These are phyloP conservation scores for Oscarella lobularis DNA, from an alignment of 37 sponge, comb jelly and placozoan species.

Conservation along the genomic window DNA sequence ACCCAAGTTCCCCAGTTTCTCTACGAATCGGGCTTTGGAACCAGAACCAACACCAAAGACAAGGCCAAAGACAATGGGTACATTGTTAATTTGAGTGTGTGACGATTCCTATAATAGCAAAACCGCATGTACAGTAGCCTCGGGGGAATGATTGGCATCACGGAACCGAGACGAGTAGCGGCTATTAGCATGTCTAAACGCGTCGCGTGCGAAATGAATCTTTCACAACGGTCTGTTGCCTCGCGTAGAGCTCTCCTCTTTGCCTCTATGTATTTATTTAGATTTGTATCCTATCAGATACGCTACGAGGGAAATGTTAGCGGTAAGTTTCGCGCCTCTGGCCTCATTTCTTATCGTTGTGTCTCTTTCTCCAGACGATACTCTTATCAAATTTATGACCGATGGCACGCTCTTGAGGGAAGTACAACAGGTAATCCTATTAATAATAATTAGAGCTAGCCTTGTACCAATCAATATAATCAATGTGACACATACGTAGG, in stretches of 20 bases:
- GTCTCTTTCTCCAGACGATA: constrained; percentile 34
- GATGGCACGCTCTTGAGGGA: constrained; percentile 85
- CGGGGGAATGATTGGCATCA: constrained; percentile 56
- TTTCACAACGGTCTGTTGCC: constrained; percentile 21
- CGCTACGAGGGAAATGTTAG: constrained; percentile 74
- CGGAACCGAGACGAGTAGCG: constrained; percentile 90
- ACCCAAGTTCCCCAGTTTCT: constrained; percentile 97
- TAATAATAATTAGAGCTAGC: not conserved
- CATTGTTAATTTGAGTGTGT: too few relatives aligned
- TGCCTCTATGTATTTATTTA: not conserved
- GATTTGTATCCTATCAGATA: constrained; percentile 77
- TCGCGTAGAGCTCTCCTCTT: not conserved
- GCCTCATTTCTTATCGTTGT: not conserved
- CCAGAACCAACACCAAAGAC: too few relatives aligned
- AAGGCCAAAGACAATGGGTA: too few relatives aligned
- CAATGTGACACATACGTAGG: constrained; percentile 15
- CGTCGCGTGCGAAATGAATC: constrained; percentile 70
- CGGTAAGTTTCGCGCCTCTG: constrained; percentile 15
- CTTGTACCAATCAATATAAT: not conserved
- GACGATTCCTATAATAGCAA: too few relatives aligned
- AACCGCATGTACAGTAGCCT: not conserved
- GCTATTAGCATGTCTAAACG: constrained; percentile 73
- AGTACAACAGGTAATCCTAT: constrained; percentile 45
- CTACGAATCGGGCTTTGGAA: constrained; percentile 74
- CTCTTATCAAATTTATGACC: constrained; percentile 93